phyloP scores from a whole-genome alignment of 2,113 vertebrate species.

The Gobio gobio region DNA sequence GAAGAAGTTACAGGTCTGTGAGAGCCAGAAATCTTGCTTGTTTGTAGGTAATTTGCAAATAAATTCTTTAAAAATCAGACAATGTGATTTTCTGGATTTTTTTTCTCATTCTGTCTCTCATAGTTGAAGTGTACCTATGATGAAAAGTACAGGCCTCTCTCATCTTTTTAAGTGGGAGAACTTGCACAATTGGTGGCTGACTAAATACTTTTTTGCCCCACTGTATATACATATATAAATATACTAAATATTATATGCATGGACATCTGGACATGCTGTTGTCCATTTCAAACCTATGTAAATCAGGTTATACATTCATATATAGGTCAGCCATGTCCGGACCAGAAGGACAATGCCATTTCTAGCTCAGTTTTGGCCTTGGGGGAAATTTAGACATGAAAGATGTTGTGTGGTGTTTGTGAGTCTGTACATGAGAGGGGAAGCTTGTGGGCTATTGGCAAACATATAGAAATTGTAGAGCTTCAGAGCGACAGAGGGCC shows the following conservation, averaged over 20 bases:
- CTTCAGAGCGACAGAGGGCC: constrained; percentile 54
- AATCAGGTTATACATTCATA: not conserved
- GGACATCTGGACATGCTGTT: not conserved
- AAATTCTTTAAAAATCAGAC: no score
- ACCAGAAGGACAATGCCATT: not conserved
- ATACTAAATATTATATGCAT: not conserved
- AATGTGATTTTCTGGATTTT: no score
- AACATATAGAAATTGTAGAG: not conserved
- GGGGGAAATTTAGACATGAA: constrained; percentile 13
- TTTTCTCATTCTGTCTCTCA: no score
- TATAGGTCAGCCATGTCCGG: not conserved
- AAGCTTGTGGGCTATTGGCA: constrained; percentile 39
- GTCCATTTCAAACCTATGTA: not conserved
- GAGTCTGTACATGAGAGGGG: not conserved
- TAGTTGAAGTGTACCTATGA: no score
- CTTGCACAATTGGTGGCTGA: no score
- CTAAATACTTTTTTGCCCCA: no score
- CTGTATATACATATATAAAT: not conserved
- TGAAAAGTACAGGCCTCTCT: no score
- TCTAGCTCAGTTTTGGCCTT: not conserved
- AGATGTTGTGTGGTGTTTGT: constrained; percentile 14
- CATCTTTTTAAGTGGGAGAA: no score
- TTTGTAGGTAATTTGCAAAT: no score
- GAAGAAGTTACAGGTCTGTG: no score
- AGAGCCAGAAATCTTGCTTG: no score